These are phyloP conservation scores for Drosophila auraria DNA, from an alignment of 1,140 invertebrate species.

Conservation along the genomic window DNA sequence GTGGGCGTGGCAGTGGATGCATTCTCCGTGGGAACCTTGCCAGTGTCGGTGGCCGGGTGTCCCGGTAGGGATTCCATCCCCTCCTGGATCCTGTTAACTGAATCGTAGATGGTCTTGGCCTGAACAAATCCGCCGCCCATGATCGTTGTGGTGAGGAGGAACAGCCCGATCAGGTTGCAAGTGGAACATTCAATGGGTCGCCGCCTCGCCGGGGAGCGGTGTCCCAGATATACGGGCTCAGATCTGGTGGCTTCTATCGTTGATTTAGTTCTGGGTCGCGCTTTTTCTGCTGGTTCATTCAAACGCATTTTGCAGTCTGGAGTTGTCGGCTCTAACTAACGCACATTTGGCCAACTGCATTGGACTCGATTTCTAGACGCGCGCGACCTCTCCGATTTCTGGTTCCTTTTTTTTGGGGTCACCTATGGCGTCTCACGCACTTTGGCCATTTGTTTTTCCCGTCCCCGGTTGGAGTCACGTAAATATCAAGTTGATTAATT, in stretches of 20 bases:
- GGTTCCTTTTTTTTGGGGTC: conserved; percentile 22
- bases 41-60: conserved; percentile 3
- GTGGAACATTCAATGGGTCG: conserved; percentile 56
- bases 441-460: conserved; percentile 42
- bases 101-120: conserved; percentile 44
- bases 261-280: conserved; percentile 53
- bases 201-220: conserved; percentile 20
- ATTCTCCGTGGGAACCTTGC: conserved; percentile 12
- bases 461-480: conserved; percentile 31
- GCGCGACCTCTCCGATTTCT: conserved; percentile 10
- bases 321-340: conserved; percentile 71
- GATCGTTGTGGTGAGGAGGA: conserved; percentile 65
- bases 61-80: conserved; percentile 5
- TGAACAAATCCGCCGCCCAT: conserved; percentile 46
- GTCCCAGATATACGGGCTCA: not conserved
- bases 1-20: conserved; percentile 27
- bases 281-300: conserved; percentile 67
- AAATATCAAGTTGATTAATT: conserved; percentile 51
- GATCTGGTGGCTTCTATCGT: conserved; percentile 24
- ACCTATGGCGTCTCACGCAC: conserved; percentile 51
- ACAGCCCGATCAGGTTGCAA: conserved; percentile 64
- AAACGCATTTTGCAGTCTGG: conserved; percentile 78
- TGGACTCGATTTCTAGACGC: conserved; percentile 52
- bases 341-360: conserved; percentile 79
- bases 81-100: conserved; percentile 32